Percentiles rank a stretch among this genome's conserved stretches.
phyloP scores from a whole-genome alignment of 2,888 invertebrate species.

The Eilema caniola region DNA sequence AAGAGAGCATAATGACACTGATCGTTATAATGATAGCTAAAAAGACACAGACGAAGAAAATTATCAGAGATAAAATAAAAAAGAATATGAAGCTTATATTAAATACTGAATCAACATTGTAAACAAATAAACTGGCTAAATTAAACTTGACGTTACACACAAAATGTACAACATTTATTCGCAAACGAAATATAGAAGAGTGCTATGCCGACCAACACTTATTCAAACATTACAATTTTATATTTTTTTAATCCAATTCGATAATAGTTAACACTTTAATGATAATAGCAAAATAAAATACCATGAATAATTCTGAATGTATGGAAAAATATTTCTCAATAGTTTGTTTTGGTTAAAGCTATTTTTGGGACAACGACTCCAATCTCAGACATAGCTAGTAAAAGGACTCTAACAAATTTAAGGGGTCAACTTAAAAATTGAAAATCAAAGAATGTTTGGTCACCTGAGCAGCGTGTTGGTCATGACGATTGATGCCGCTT shows the following conservation, averaged over 20 bases:
- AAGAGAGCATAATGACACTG: conserved; percentile 82
- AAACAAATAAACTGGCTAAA: conserved; percentile 76
- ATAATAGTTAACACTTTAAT: conserved; percentile 43
- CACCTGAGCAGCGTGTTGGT: conserved; percentile 88
- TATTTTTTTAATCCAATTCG: conserved; percentile 32
- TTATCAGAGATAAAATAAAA: conserved; percentile 69
- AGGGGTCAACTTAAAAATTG: conserved; percentile 43
- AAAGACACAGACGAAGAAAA: conserved; percentile 82
- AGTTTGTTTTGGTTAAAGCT: conserved; percentile 29
- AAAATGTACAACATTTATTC: conserved; percentile 84
- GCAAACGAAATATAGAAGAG: conserved; percentile 81
- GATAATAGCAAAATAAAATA: conserved; percentile 33
- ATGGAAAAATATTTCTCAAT: conserved; percentile 27
- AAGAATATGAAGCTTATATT: conserved; percentile 78
- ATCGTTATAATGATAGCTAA: conserved; percentile 82
- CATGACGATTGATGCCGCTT: conserved; percentile 74
- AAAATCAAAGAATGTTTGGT: conserved; percentile 67
- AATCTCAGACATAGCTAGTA: conserved; percentile 41
- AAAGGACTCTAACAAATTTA: conserved; percentile 34
- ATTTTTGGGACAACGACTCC: conserved; percentile 38
- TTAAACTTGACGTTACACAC: conserved; percentile 78
- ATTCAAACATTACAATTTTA: conserved; percentile 41
- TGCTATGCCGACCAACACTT: conserved; percentile 79
- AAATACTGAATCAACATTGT: conserved; percentile 72
- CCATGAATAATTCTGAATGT: conserved; percentile 37